A percentile compares a stretch with the other conserved stretches of the same genome.
Conservation (phyloP, 2,113 vertebrate species). For the Scomber scombrus region DNA sequence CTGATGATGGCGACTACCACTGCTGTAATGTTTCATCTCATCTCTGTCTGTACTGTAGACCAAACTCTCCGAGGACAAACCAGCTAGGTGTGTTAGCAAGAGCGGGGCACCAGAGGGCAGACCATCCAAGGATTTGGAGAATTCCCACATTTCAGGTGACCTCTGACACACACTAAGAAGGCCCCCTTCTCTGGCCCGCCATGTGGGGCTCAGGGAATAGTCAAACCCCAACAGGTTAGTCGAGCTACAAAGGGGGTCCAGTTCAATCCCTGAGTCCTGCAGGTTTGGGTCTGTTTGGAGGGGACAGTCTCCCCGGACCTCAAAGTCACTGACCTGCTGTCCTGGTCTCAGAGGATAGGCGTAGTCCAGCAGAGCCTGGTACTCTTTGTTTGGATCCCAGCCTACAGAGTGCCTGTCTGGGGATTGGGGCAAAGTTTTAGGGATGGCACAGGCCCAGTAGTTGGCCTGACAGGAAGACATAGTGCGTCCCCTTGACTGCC, state of each 20-base stretch:
- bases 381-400: slow-evolving; percentile 92
- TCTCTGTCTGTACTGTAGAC: slow-evolving; percentile 8
- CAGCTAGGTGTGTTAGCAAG: slow-evolving; percentile 51
- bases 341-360: slow-evolving; percentile 91
- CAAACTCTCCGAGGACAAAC: slow-evolving; percentile 51
- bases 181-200: slow-evolving; percentile 14
- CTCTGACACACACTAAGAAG: not conserved
- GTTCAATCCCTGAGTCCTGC: slow-evolving; percentile 91
- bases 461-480: slow-evolving; percentile 84
- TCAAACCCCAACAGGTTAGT: slow-evolving; percentile 71
- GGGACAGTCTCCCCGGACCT: slow-evolving; percentile 22
- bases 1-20: slow-evolving; percentile 11
- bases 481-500: slow-evolving; percentile 23
- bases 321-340: slow-evolving; percentile 52
- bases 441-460: slow-evolving; percentile 93
- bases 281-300: slow-evolving; percentile 75
- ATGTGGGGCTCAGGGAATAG: slow-evolving; percentile 11
- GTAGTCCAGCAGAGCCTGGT: slow-evolving; percentile 92
- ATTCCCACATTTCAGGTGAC: slow-evolving; percentile 59
- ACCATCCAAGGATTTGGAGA: slow-evolving; percentile 47
- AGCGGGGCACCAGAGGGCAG: slow-evolving; percentile 46
- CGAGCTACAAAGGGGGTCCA: slow-evolving; percentile 88
- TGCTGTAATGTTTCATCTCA: not conserved
- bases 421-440: slow-evolving; percentile 84
- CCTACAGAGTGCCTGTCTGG: slow-evolving; percentile 86